Percentiles rank a stretch among this genome's conserved stretches.
These are phyloP conservation scores for Tolypeutes matacus DNA, from an alignment of 2,797 vertebrate species.

Conservation along the genomic window DNA sequence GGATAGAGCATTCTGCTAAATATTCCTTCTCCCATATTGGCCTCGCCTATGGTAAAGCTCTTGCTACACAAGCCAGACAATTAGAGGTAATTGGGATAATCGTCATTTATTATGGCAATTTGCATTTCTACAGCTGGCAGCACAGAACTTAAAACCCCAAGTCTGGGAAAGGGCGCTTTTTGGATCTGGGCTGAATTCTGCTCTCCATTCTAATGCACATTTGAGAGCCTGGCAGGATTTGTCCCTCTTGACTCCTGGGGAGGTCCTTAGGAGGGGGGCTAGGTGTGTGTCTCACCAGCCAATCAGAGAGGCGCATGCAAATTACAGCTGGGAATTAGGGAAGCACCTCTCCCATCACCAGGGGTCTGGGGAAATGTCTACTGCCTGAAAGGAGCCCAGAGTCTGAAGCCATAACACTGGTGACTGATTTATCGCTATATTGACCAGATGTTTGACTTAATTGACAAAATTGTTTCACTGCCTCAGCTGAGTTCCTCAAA, in stretches of 20 bases:
- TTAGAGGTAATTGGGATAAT: conserved; percentile 86
- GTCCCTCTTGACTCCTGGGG: not conserved
- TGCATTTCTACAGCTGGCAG: conserved; percentile 78
- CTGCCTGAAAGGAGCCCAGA: not conserved
- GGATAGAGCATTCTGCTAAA: conserved; percentile 48
- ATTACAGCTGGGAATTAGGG: not conserved
- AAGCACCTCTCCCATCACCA: not conserved
- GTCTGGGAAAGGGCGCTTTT: conserved; percentile 70
- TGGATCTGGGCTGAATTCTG: not conserved
- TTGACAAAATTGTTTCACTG: conserved; percentile 54
- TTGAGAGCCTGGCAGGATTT: not conserved
- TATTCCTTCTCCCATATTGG: conserved; percentile 19
- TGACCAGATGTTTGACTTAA: conserved; percentile 79
- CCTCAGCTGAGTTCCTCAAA: conserved; percentile 64
- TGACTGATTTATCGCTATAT: conserved; percentile 71
- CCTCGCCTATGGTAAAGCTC: conserved; percentile 70
- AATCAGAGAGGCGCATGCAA: conserved; percentile 58
- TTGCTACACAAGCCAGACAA: conserved; percentile 79
- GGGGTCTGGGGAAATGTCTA: not conserved
- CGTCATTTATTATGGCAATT: conserved; percentile 83
- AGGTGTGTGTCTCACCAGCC: conserved; percentile 25
- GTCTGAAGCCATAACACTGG: conserved; percentile 42
- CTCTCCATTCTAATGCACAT: not conserved
- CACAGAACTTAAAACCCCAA: conserved; percentile 56
- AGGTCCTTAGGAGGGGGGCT: not conserved